Evolutionary conservation across 2,888 invertebrate species (phyloP), one percentile per base, ranked within the genome.

Genomic region (Agrotis puta): DNA sequence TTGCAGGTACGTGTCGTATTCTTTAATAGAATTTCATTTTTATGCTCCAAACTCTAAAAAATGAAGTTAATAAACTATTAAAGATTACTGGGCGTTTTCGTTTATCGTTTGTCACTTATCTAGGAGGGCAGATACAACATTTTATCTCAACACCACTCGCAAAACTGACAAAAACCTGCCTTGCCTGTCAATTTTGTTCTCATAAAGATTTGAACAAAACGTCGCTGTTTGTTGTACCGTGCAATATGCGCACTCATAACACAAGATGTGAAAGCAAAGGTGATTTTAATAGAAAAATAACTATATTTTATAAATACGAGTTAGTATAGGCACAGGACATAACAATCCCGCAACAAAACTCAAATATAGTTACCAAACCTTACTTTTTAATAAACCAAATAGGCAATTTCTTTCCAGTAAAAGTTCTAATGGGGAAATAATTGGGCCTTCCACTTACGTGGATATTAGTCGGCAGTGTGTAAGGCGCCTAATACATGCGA

Each of bases 341-440:
- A 70, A 71, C 68, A 53, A 68, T 58, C 64, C 20, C 3, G 71
- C 56, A 59, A 64, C 57, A 69, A 75, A 75, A 77, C 51, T 74
- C 43, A 67, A 75, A 79, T 68, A 74, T 64, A 48, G 53, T 76
- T 68, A 79, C 59, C 48, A 64, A 79, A 73, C 74, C 59, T 54
- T 66, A 61, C 72, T 88, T 90, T 92, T 92, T 88, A 92, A 91
- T 90, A 90, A 87, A 83, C 79, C 70, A 89, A 90, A 90, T 88
- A 88, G 87, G 86, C 86, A 82, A 87, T 85, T 91, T 90, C 89
- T 90, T 89, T 81, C 77, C 82, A 82, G 85, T 85, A 79, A 86
- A 89, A 86, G 85, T 88, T 88, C 87, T 93, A 93, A 93, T 93
- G 92, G 90, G 81, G 74, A 91, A 89, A 93, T 93, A 93, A 93